phyloP scores from a whole-genome alignment of 2,797 vertebrate species.

The Melanotaenia nigrans region DNA sequence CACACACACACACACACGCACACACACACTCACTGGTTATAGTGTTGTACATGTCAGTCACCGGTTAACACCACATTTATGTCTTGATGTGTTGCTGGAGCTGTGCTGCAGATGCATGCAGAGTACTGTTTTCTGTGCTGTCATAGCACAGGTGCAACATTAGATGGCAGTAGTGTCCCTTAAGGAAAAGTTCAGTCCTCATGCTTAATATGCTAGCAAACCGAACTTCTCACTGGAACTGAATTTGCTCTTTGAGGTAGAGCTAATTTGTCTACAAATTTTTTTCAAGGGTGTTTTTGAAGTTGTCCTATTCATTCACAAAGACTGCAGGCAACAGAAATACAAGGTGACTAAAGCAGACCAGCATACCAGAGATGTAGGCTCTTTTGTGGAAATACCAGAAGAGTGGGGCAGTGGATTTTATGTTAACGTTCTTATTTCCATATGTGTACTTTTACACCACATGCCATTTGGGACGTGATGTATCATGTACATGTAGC shows the following conservation, averaged over 20 bases:
- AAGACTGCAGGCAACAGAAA: neutral
- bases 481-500: constrained; percentile 19
- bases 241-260: constrained; percentile 1
- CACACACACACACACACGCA: neutral
- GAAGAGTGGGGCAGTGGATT: constrained; percentile 11
- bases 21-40: constrained; percentile 3
- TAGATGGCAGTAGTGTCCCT: constrained; percentile 63
- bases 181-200: constrained; percentile 7
- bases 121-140: neutral
- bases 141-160: constrained; percentile 3
- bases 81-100: constrained; percentile 30
- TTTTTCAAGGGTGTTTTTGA: constrained; percentile 21
- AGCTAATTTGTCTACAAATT: constrained; percentile 13
- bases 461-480: constrained; percentile 44
- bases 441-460: constrained; percentile 6
- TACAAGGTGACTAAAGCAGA: neutral
- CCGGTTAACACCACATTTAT: constrained; percentile 1
- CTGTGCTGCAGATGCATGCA: constrained; percentile 29
- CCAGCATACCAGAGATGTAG: neutral
- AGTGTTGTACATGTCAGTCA: constrained; percentile 29
- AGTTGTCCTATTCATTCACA: neutral
- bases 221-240: constrained; percentile 11
- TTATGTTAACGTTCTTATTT: constrained; percentile 36
- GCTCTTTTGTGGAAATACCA: neutral
- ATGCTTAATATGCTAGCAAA: constrained; percentile 1